A percentile compares a stretch with the other conserved stretches of the same genome.
Conservation (phyloP, 2,797 vertebrate species). For the Luscinia luscinia region DNA sequence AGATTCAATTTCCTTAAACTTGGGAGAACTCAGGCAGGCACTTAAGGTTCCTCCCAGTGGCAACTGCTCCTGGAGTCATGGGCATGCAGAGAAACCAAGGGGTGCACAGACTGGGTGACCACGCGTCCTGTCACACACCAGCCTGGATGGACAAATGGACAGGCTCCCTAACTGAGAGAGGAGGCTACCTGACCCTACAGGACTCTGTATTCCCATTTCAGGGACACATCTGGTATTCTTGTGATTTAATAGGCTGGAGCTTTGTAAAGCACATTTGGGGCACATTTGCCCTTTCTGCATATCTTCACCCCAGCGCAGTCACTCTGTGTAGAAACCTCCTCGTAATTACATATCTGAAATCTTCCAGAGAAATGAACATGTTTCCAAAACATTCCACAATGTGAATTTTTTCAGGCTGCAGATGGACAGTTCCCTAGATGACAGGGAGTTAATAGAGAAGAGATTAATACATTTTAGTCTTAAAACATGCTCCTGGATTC, state of each 20-base stretch:
- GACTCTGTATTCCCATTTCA: background rate
- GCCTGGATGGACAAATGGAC: fast-evolving
- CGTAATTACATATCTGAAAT: background rate
- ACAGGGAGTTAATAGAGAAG: background rate
- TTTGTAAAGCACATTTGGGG: background rate
- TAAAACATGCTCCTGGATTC: background rate
- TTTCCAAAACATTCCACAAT: background rate
- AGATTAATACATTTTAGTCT: background rate
- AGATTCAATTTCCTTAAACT: constrained; percentile 11
- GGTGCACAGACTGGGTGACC: background rate
- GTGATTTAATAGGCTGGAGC: background rate
- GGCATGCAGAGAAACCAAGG: background rate
- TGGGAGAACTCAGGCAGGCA: background rate
- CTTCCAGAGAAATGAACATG: background rate
- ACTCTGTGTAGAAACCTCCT: background rate
- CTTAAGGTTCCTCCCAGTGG: background rate
- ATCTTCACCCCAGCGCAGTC: background rate
- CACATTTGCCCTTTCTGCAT: background rate
- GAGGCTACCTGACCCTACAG: background rate
- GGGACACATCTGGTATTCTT: background rate
- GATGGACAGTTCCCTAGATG: background rate
- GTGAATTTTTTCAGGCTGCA: background rate
- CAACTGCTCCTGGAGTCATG: background rate
- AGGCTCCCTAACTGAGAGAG: fast-evolving
- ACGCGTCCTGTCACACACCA: background rate